phyloP scores from a whole-genome alignment of 2,113 vertebrate species.

The Semnornis frantzii region DNA sequence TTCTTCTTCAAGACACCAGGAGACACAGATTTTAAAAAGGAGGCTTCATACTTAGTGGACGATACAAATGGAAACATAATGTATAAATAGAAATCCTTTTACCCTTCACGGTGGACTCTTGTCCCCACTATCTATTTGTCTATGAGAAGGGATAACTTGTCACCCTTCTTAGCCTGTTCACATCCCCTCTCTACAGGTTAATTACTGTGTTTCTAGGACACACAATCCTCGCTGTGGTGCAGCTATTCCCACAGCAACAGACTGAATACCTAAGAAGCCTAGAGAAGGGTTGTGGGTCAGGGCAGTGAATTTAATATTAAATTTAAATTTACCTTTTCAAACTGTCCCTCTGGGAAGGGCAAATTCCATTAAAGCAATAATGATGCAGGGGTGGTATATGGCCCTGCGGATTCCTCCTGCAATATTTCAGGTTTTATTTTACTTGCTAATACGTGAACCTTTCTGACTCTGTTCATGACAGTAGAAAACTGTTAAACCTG shows the following conservation, averaged over 20 bases:
- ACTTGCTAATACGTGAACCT: background rate
- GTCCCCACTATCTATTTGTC: background rate
- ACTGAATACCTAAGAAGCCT: background rate
- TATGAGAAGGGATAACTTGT: background rate
- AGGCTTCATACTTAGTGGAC: slow-evolving; percentile 58
- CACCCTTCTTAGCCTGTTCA: background rate
- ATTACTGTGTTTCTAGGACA: slow-evolving; percentile 55
- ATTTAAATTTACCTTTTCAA: background rate
- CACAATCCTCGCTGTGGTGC: background rate
- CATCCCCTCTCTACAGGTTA: background rate
- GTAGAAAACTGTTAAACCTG: background rate
- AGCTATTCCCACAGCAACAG: slow-evolving; percentile 26
- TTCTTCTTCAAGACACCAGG: slow-evolving; percentile 62
- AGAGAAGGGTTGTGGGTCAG: background rate
- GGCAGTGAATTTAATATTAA: background rate
- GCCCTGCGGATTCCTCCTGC: background rate
- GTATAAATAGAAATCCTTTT: slow-evolving; percentile 66
- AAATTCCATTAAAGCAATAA: background rate
- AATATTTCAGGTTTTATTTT: background rate
- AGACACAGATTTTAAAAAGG: slow-evolving; percentile 54
- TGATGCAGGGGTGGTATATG: background rate
- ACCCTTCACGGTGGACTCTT: slow-evolving; percentile 37
- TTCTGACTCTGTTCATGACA: background rate
- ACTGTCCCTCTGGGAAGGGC: background rate
- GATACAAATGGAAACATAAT: slow-evolving; percentile 58